Evolutionary conservation across 2,888 invertebrate species (phyloP), one percentile per base, ranked within the genome.

Genomic region (Hemithea aestivaria): DNA sequence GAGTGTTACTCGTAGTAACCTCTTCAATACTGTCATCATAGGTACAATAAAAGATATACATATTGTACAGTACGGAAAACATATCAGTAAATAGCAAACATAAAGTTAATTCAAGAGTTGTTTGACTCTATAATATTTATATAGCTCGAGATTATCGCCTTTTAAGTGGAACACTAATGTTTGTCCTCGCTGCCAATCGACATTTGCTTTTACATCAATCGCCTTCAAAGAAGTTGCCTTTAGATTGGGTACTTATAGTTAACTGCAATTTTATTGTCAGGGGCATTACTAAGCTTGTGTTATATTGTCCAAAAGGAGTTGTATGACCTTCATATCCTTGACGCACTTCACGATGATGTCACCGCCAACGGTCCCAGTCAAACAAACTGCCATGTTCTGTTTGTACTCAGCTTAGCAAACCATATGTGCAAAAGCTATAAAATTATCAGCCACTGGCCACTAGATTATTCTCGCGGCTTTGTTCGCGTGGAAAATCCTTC

Each of bases 101-200:
- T n/a, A n/a, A n/a, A n/a, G n/a, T n/a, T n/a, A n/a, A n/a, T n/a
- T n/a, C n/a, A n/a, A n/a, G n/a, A n/a, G n/a, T n/a, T n/a, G n/a
- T n/a, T n/a, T n/a, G n/a, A n/a, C n/a, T n/a, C n/a, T n/a, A n/a
- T n/a, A n/a, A n/a, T n/a, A n/a, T n/a, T n/a, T n/a, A n/a, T n/a
- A n/a, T 29, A 23, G 16, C 7, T 27, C 12, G 7, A 56, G 66
- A 69, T 72, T 73, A 71, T 68, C 64, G 66, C 45, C 58, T 63
- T 64, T 32, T 62, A 73, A 68, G 50, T 72, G 51, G 69, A 56
- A 52, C 68, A 60, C 41, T 45, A 52, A 41, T 62, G 53, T 54
- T 57, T 64, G 67, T 63, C 56, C 61, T 63, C 57, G 58, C 45
- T 41, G 41, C 49, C 40, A 26, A 22, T 30, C 38, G 35, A 30